phyloP scores from a whole-genome alignment of 2,797 vertebrate genomes.

The Sebastes oblongus region DNA sequence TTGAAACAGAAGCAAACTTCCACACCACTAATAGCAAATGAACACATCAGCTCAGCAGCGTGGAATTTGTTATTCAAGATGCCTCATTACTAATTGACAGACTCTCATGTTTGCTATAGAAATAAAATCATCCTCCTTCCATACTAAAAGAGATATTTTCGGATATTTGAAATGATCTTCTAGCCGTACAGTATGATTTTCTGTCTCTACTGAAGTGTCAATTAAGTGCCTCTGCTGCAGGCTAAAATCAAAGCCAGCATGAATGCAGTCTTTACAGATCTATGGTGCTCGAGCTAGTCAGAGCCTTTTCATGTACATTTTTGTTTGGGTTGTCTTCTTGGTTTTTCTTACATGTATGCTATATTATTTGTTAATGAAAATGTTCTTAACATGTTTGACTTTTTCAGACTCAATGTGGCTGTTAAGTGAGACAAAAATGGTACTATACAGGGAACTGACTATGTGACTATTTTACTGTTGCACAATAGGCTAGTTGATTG shows the following conservation, averaged over 20 bases:
- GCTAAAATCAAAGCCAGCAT: constrained; percentile 7
- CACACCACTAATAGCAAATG: background rate
- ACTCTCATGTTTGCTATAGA: background rate
- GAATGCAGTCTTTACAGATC: background rate
- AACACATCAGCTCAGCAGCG: background rate
- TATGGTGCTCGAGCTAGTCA: background rate
- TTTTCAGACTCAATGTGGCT: background rate
- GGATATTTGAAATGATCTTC: background rate
- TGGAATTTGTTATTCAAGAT: background rate
- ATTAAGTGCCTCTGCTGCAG: constrained; percentile 3
- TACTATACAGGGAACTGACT: too few relatives aligned
- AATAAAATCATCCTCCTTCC: background rate
- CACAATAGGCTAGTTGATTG: background rate
- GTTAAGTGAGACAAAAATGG: background rate
- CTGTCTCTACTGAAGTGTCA: constrained; percentile 17
- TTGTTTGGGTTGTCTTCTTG: background rate
- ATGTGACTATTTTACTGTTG: too few relatives aligned
- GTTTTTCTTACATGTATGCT: background rate
- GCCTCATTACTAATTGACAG: constrained; percentile 2
- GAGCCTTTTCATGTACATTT: background rate
- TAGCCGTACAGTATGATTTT: background rate
- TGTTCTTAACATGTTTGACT: background rate
- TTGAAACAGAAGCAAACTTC: background rate
- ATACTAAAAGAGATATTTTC: background rate
- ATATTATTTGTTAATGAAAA: background rate